Evolutionary conservation across 2,888 invertebrate genomes (phyloP).

Genomic region (Serripes groenlandicus): DNA sequence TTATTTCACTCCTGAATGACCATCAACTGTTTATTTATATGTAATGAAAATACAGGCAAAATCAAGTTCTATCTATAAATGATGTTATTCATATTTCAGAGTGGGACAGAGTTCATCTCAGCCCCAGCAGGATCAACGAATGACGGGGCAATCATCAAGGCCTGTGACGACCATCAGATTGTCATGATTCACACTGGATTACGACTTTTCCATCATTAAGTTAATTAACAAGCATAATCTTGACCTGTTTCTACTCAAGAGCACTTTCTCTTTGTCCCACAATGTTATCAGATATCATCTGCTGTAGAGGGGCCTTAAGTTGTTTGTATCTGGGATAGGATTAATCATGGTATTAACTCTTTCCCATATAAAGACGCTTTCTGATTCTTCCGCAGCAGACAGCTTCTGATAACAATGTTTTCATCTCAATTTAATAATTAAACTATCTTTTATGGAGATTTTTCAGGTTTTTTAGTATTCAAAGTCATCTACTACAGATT

Average conservation of each 20-base stretch:
- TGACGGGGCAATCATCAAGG: constrained; percentile 94
- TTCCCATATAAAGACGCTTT: not conserved
- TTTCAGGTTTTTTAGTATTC: too few relatives aligned
- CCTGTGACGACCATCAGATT: constrained; percentile 97
- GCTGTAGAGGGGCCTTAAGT: not conserved
- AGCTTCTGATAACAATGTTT: not conserved
- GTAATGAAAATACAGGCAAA: too few relatives aligned
- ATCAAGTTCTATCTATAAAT: too few relatives aligned
- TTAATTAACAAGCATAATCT: not conserved
- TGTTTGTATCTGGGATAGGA: not conserved
- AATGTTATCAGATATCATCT: not conserved
- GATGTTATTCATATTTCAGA: too few relatives aligned
- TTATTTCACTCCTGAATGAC: too few relatives aligned
- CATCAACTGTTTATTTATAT: too few relatives aligned
- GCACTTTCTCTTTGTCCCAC: not conserved
- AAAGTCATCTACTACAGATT: too few relatives aligned
- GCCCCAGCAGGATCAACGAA: constrained; percentile 98
- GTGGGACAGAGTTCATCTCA: constrained; percentile 96
- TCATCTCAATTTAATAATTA: too few relatives aligned
- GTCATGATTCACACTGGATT: constrained; percentile 95
- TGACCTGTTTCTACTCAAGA: not conserved
- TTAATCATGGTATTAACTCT: not conserved
- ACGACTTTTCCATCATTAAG: constrained; percentile 96
- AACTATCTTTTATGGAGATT: too few relatives aligned
- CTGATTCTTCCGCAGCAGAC: not conserved